These are phyloP conservation scores for Macrochelys suwanniensis DNA, from an alignment of 2,797 vertebrate genomes.

Conservation along the genomic window DNA sequence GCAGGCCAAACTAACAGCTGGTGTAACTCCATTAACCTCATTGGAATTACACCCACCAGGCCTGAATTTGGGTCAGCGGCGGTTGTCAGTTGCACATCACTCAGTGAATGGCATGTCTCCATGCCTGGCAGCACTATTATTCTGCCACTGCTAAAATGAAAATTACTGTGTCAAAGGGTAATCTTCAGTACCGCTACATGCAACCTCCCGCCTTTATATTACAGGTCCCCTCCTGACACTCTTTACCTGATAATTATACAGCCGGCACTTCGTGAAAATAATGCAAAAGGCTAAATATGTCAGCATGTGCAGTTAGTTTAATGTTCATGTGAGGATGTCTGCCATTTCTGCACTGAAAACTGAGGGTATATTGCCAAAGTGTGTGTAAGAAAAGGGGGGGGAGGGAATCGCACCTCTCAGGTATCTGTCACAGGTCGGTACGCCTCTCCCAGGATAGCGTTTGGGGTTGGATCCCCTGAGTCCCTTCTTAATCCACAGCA, in stretches of 20 bases:
- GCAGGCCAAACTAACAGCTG: rapidly evolving
- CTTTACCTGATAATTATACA: background rate
- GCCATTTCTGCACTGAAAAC: background rate
- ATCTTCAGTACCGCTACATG: background rate
- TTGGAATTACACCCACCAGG: rapidly evolving
- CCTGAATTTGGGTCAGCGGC: background rate
- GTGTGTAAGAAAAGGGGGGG: background rate
- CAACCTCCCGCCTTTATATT: background rate
- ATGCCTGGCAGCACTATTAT: background rate
- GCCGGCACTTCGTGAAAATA: background rate
- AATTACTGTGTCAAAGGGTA: background rate
- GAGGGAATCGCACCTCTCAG: background rate
- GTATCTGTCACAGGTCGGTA: background rate
- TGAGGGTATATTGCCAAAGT: background rate
- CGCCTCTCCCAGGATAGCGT: background rate
- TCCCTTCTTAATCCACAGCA: background rate
- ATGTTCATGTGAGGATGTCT: background rate
- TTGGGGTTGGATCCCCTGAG: background rate
- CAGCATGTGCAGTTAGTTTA: background rate
- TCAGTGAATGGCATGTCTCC: background rate
- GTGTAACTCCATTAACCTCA: background rate
- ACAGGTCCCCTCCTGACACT: background rate
- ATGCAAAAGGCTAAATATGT: background rate
- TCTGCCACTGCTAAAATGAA: background rate
- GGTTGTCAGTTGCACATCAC: background rate